Base-by-base conservation (phyloP, 2,797 vertebrate species). In the Semotilus atromaculatus region DNA sequence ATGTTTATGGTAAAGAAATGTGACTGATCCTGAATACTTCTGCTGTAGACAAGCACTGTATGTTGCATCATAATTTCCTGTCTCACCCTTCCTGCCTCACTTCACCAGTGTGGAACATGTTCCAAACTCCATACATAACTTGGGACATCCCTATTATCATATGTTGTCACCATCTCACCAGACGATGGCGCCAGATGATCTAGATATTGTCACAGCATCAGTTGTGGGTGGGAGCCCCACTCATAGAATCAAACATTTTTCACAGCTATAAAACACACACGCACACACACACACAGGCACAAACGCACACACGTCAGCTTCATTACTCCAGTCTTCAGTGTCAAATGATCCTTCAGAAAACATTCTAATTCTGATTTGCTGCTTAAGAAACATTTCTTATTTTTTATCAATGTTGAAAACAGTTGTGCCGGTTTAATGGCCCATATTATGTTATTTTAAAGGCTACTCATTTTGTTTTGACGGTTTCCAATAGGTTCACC, bases 1-100 rank as follows among this genome's bases (percentile, higher is more conserved):
- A 6, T 78, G 7, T 84, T 48, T 73, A 64, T 67, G 23, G 45
- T 23, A 77, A 68, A 77, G 74, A 51, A 78, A 70, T 70, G 72
- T 60, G 38, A 66, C 68, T 29, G 31, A 74, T 55, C 29, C 45
- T 71, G 38, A 82, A 67, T 62, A 29, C 29, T 74, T 31, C 43
- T 16, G 13, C 48, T 71, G 5, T 9, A 82, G 74, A 60, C 8
- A 23, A 87, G 43, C 62, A 38, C 29, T 10, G 58, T 34, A n/a
- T 19, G 23, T 45, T 68, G 45, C 77, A 81, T 84, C 77, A 86
- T 84, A 26, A 79, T 82, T 87, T 89, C 86, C 85, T 84, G 78
- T 80, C 45, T 45, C 79, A 83, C 85, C 70, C 79, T 84, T 88
- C 88, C 86, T 83, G 70, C 34, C 67, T 78, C 29, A 66, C 19